phyloP scores from a whole-genome alignment of 2,888 invertebrate species.

The Digitonthophagus gazella region DNA sequence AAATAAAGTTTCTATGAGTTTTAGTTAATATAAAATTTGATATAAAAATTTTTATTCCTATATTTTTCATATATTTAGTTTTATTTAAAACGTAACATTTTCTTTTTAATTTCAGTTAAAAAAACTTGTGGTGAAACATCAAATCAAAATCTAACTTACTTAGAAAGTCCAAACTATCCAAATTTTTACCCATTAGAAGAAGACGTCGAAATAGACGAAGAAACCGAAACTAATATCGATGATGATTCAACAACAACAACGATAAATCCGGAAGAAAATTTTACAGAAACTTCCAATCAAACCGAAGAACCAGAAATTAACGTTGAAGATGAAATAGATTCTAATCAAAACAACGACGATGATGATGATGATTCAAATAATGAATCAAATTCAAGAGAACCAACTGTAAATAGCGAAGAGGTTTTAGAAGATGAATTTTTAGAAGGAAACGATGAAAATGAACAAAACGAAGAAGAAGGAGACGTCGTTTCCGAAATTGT shows the following conservation, averaged over 20 bases:
- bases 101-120: constrained; percentile 55
- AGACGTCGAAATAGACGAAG: constrained; percentile 4
- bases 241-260: not conserved
- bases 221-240: too few relatives aligned
- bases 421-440: not conserved
- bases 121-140: constrained; percentile 66
- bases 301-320: not conserved
- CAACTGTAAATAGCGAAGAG: too few relatives aligned
- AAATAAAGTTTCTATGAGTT: too few relatives aligned
- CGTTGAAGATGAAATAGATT: not conserved
- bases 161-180: constrained; percentile 71
- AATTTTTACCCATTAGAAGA: constrained; percentile 43
- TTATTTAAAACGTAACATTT: constrained; percentile 18
- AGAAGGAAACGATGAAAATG: constrained; percentile 5
- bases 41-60: too few relatives aligned
- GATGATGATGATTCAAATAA: not conserved
- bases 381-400: not conserved
- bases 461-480: too few relatives aligned
- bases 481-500: too few relatives aligned
- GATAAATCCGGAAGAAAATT: not conserved
- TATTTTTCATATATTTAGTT: too few relatives aligned
- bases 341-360: not conserved
- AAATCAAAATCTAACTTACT: constrained; percentile 64
- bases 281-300: not conserved
- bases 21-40: too few relatives aligned